Evolutionary conservation across 2,113 vertebrate genomes (phyloP).

Genomic region (Rostratula benghalensis): DNA sequence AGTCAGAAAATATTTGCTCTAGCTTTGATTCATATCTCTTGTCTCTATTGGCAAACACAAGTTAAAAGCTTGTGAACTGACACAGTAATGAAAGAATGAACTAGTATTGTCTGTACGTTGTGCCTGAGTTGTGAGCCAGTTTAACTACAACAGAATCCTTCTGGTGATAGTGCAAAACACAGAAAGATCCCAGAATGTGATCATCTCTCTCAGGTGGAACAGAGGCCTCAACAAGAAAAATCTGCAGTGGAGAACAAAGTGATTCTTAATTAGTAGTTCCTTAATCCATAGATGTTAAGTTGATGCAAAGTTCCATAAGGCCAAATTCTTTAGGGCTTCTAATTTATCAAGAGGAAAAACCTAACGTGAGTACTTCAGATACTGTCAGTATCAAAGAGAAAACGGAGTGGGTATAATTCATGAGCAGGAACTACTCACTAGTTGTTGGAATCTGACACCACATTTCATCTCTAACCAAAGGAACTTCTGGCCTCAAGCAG

Average conservation of each 20-base stretch:
- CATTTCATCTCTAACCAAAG: background rate
- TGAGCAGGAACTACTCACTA: background rate
- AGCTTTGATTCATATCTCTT: conserved; percentile 2
- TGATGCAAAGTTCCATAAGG: background rate
- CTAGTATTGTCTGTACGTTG: background rate
- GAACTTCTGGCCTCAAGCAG: background rate
- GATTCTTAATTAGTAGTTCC: background rate
- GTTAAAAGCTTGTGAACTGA: background rate
- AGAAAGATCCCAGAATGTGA: background rate
- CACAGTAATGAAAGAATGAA: background rate
- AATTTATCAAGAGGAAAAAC: background rate
- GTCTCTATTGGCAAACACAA: background rate
- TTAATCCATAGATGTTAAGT: background rate
- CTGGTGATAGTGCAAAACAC: background rate
- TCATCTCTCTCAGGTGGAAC: background rate
- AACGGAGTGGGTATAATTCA: background rate
- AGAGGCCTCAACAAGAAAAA: background rate
- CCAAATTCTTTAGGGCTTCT: background rate
- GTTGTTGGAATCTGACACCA: background rate
- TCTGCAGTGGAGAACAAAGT: background rate
- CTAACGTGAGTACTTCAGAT: background rate
- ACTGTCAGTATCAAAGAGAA: background rate
- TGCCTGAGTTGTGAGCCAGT: background rate
- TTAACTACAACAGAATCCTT: background rate
- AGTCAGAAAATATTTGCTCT: conserved; percentile 31